Evolutionary conservation across 1,140 invertebrate species (phyloP), one percentile per base, ranked within the genome.

Genomic region (Papilio dardanus): DNA sequence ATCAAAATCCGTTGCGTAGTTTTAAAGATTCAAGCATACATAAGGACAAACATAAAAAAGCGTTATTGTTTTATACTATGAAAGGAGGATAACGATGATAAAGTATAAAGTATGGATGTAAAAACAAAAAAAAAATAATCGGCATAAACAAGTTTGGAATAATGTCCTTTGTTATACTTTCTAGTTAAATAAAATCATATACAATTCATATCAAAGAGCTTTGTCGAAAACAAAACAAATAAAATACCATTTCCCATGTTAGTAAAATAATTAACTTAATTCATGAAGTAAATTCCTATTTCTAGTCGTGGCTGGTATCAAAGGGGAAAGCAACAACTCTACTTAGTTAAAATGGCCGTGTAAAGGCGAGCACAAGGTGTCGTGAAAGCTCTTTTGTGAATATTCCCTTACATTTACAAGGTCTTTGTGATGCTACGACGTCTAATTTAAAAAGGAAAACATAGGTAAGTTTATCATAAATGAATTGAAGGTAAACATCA

Each of bases 301-400:
- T 7, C 66, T 14, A 16, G 12, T 35, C 12, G 33, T 33, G 2
- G 66, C 33, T 21, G 66, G 10, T 35, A 19, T 68, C 66, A 68
- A 68, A 68, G 66, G 33, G n/a, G 35, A 68, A 40, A n/a, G 66
- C 31, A 24, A 68, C 66, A 35, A 21, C 31, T 40, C 21, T 68
- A 40, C 35, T 68, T 35, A 68, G 66, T 40, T 68, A 35, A 68
- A 68, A 68, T 68, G 19, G 31, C 35, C 66, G 33, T 68, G 66
- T 68, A 68, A 68, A 40, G n/a, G n/a, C 19, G 66, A 10, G 65
- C 33, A n/a, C 31, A 10, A 40, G 66, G 33, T 68, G 66, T 35
- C 66, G 33, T 37, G 66, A 68, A 68, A 68, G 66, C 35, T 40
- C 31, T 21, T 68, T 68, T 68, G 35, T 37, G 66, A 68, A 68